phyloP scores from a whole-genome alignment of 2,888 invertebrate species.

The Aspidapion aeneum region DNA sequence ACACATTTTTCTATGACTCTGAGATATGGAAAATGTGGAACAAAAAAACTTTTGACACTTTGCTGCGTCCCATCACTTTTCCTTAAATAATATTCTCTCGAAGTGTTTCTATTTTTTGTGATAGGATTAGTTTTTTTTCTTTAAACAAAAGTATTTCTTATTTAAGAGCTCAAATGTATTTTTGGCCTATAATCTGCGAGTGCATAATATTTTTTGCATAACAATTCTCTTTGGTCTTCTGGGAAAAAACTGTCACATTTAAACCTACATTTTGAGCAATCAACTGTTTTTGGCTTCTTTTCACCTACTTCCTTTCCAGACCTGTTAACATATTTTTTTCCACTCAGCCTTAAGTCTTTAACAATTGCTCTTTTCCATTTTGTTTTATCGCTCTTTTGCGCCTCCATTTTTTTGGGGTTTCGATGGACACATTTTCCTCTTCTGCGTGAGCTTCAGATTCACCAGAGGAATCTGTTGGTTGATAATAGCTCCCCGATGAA shows the following conservation, averaged over 20 bases:
- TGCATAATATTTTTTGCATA: conserved; percentile 15
- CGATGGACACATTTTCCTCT: neutral
- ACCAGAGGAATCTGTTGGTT: neutral
- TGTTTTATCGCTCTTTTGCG: conserved; percentile 6
- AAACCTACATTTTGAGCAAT: conserved; percentile 14
- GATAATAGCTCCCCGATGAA: neutral
- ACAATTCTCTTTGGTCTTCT: conserved; percentile 5
- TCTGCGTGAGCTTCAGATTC: neutral
- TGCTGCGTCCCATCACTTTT: conserved; percentile 5
- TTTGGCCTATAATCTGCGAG: conserved; percentile 11
- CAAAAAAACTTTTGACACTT: conserved; percentile 14
- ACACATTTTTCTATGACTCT: conserved; percentile 9
- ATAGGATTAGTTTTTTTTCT: conserved; percentile 12
- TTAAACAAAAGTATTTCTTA: conserved; percentile 12
- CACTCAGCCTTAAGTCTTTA: conserved; percentile 7
- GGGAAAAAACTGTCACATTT: conserved; percentile 11
- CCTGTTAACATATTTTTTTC: conserved; percentile 9
- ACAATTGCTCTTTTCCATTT: conserved; percentile 9
- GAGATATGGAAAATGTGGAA: conserved; percentile 12
- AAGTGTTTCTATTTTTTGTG: conserved; percentile 14
- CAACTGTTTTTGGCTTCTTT: conserved; percentile 11
- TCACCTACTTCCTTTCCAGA: conserved; percentile 7
- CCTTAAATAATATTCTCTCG: conserved; percentile 11
- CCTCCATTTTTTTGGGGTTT: conserved; percentile 1
- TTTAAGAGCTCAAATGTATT: conserved; percentile 7